Base-by-base conservation (phyloP, 2,113 vertebrate species). In the Phylloscopus whistleri region DNA sequence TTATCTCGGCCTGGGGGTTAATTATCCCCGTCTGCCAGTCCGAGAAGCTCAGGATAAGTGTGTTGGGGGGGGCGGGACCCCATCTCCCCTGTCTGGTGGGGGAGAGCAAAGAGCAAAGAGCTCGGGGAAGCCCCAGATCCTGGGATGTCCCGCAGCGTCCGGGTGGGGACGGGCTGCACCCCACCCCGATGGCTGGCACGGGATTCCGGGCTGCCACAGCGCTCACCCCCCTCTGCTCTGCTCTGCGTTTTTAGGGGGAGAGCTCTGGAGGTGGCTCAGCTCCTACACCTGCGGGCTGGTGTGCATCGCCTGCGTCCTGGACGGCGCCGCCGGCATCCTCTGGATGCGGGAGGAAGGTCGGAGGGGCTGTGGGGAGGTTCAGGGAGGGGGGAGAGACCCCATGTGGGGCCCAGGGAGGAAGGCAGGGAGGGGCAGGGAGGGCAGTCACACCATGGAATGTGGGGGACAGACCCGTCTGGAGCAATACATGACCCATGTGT, bases 211-310 rank as follows among this genome's bases (percentile, higher is more conserved):
- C 9, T 49, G 26, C 17, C 59, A 5, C 35, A 3, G 35, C 7
- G 1, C 14, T 76, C 75, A 80, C 68, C 30, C 26, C 13, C 0
- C 4, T n/a, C n/a, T n/a, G n/a, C 37, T 1, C 55, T 49, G 79
- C 90, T 84, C 46, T 93, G 84, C 41, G 11, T 8, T 44, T 14
- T 9, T 35, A 97, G 95, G 96, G 10, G 95, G 96, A 6, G 95
- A 97, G 43, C 94, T 96, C 58, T 96, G 96, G 96, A 43, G 93
- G 43, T 97, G 95, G 95, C 96, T 97, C 66, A 95, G 95, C 1
- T 92, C 14, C 89, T 96, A 97, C 87, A 97, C 78, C 67, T 82
- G 87, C 3, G 93, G 89, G 58, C 58, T 97, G 77, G 91, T 95
- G 81, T 79, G 94, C 63, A 3, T 95, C 6, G 82, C 94, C 37